Conservation (phyloP, 2,888 invertebrate species). For the Phorcus lineatus region DNA sequence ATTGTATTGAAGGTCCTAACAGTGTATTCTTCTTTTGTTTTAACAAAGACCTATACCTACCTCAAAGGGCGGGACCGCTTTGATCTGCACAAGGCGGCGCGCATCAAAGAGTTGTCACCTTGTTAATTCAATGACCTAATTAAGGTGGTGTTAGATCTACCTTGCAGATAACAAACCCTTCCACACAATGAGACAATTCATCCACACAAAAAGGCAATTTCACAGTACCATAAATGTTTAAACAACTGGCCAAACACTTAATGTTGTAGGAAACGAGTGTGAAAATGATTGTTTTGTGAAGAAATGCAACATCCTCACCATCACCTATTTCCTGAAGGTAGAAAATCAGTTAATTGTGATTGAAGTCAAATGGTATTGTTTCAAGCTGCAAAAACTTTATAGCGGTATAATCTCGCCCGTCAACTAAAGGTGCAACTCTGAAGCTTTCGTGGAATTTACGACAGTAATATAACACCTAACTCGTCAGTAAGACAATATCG, state of each 20-base stretch:
- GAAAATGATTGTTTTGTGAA: neutral
- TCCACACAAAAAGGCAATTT: neutral
- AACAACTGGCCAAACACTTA: constrained; percentile 13
- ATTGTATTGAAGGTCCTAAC: constrained; percentile 5
- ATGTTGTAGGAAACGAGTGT: constrained; percentile 14
- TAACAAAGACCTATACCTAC: neutral
- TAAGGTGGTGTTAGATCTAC: neutral
- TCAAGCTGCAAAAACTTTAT: too few relatives aligned
- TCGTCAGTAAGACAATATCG: too few relatives aligned
- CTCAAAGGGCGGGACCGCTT: neutral
- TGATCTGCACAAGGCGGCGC: neutral
- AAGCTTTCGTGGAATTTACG: too few relatives aligned
- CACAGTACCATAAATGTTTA: neutral
- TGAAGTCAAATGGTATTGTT: too few relatives aligned
- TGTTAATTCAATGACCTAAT: neutral
- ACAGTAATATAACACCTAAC: too few relatives aligned
- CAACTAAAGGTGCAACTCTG: too few relatives aligned
- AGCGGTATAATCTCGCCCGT: too few relatives aligned
- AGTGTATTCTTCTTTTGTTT: constrained; percentile 8
- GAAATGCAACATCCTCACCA: too few relatives aligned
- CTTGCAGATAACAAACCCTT: neutral
- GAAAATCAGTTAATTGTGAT: too few relatives aligned
- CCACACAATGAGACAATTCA: neutral
- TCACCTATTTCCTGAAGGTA: too few relatives aligned
- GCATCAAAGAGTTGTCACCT: neutral